These are phyloP conservation scores for Drosophila seclusa DNA, from an alignment of 2,888 invertebrate species.

Conservation along the genomic window DNA sequence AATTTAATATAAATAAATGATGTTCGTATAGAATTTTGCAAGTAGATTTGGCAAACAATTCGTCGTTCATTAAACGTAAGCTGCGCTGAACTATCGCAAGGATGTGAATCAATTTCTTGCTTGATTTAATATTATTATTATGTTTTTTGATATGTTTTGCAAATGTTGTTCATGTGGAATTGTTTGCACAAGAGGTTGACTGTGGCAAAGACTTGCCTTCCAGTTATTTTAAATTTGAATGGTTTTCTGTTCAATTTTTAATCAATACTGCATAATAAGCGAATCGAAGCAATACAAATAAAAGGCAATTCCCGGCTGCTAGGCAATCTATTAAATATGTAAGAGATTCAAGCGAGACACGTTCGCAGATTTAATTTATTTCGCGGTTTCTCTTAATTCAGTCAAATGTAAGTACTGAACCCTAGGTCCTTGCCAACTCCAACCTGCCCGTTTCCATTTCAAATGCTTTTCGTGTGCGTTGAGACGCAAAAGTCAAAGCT, in stretches of 20 bases:
- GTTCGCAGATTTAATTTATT: conserved; percentile 21
- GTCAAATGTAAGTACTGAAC: conserved; percentile 42
- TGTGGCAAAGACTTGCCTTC: neutral
- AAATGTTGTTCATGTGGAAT: neutral
- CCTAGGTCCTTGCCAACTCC: conserved; percentile 7
- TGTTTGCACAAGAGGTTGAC: neutral
- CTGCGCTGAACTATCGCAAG: neutral
- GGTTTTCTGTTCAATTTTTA: neutral
- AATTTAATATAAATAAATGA: neutral
- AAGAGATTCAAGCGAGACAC: conserved; percentile 13
- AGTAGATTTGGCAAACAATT: neutral
- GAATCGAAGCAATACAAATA: neutral
- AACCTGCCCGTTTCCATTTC: conserved; percentile 9
- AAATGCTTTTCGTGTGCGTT: conserved; percentile 74
- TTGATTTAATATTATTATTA: no score
- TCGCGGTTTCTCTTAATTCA: conserved; percentile 39
- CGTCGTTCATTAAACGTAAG: neutral
- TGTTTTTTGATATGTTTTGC: neutral
- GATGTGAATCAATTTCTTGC: neutral
- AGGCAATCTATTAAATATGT: conserved; percentile 4
- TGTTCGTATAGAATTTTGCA: neutral
- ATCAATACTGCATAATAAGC: neutral
- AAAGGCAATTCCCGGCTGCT: neutral
- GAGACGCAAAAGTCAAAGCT: conserved; percentile 78
- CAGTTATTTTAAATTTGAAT: neutral